phyloP scores from a whole-genome alignment of 2,797 vertebrate genomes.

The Gobionotothen gibberifrons region DNA sequence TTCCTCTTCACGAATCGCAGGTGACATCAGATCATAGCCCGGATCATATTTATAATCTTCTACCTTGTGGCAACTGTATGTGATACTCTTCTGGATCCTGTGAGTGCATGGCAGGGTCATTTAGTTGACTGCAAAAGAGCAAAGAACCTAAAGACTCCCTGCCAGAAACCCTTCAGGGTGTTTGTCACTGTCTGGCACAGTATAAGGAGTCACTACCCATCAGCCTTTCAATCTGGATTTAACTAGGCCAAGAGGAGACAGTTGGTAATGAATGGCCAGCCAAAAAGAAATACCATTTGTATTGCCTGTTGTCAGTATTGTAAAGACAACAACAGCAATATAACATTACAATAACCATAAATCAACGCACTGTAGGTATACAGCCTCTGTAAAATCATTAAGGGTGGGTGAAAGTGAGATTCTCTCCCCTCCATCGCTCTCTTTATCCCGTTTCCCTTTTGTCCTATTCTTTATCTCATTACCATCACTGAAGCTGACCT shows the following conservation, averaged over 20 bases:
- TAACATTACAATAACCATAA: conserved; percentile 74
- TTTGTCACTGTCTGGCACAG: conserved; percentile 69
- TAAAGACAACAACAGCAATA: conserved; percentile 57
- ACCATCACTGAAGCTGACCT: conserved; percentile 83
- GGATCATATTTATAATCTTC: conserved; percentile 52
- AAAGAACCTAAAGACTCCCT: conserved; percentile 59
- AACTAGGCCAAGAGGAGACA: conserved; percentile 65
- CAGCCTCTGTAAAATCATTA: conserved; percentile 67
- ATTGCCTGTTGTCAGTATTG: conserved; percentile 36
- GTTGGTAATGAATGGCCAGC: conserved; percentile 56
- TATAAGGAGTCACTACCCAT: conserved; percentile 66
- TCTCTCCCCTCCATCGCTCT: conserved; percentile 58
- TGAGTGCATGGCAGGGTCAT: conserved; percentile 40
- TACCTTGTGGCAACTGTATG: conserved; percentile 37
- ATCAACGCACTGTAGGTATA: conserved; percentile 77
- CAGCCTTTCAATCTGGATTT: conserved; percentile 60
- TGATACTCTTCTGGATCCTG: conserved; percentile 44
- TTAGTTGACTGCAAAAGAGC: conserved; percentile 47
- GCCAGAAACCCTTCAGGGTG: conserved; percentile 56
- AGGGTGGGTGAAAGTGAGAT: conserved; percentile 72
- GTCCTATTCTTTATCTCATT: conserved; percentile 82
- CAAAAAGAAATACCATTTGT: conserved; percentile 46
- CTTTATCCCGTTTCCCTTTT: conserved; percentile 79
- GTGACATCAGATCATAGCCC: conserved; percentile 65
- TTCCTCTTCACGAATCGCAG: conserved; percentile 42